A percentile compares a stretch with the other conserved stretches of the same genome.
phyloP scores from a whole-genome alignment of 2,888 invertebrate genomes.

The Cartodere bifasciata region DNA sequence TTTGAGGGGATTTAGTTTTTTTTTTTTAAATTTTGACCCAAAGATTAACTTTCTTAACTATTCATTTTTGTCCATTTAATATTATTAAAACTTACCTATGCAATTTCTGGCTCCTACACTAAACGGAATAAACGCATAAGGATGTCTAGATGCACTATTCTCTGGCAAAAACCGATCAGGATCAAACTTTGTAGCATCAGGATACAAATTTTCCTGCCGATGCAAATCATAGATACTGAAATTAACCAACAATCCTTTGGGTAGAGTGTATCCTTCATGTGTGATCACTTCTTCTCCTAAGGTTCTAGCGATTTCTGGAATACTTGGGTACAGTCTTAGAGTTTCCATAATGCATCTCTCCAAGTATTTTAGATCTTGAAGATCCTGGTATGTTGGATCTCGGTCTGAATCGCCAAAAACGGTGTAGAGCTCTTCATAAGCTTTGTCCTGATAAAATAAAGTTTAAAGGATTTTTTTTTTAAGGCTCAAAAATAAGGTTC shows the following conservation, averaged over 20 bases:
- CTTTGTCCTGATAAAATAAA: constrained; percentile 3
- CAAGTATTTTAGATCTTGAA: constrained; percentile 46
- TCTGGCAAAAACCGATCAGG: constrained; percentile 55
- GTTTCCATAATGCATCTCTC: constrained; percentile 54
- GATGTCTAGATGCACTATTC: constrained; percentile 39
- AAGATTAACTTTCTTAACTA: too few species aligned
- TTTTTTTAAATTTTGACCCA: too few species aligned
- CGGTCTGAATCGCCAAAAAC: constrained; percentile 19
- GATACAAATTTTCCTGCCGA: constrained; percentile 46
- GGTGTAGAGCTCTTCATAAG: constrained; percentile 1
- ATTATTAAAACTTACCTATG: constrained; percentile 37
- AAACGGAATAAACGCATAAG: constrained; percentile 49
- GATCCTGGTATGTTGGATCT: constrained; percentile 40
- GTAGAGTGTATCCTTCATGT: constrained; percentile 28
- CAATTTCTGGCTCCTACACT: constrained; percentile 55
- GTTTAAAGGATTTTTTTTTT: too few species aligned
- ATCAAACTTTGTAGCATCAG: constrained; percentile 48
- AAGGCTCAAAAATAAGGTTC: neutral
- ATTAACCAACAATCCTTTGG: constrained; percentile 37
- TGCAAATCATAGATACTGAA: constrained; percentile 49
- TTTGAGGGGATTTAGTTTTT: too few species aligned
- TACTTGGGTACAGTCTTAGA: constrained; percentile 49
- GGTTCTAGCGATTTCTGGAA: constrained; percentile 46
- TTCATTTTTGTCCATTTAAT: too few species aligned
- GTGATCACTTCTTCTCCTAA: constrained; percentile 14